These are phyloP conservation scores for Labeo catla DNA, from an alignment of 2,113 vertebrate species.

Conservation along the genomic window DNA sequence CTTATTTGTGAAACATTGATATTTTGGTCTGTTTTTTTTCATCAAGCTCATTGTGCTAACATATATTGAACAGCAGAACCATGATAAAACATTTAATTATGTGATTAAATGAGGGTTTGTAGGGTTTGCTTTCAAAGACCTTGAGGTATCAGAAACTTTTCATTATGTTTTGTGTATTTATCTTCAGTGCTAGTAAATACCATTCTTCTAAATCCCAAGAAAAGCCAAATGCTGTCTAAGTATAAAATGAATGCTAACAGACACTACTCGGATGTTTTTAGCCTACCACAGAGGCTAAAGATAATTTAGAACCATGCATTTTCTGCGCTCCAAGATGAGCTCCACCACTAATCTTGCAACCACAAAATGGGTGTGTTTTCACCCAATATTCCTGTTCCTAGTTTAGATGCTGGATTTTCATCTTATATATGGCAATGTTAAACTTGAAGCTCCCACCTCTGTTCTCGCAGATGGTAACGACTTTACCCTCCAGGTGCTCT, in stretches of 20 bases:
- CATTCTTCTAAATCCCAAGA: conserved; percentile 41
- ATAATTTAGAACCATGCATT: conserved; percentile 66
- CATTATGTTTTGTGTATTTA: conserved; percentile 14
- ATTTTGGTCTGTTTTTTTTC: neutral
- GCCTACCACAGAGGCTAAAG: conserved; percentile 59
- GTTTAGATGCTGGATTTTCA: conserved; percentile 50
- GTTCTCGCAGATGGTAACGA: conserved; percentile 31
- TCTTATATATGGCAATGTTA: conserved; percentile 56
- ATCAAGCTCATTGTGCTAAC: neutral
- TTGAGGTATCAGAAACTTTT: neutral
- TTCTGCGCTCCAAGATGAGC: conserved; percentile 66
- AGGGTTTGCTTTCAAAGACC: neutral
- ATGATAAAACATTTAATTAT: neutral
- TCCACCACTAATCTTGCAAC: conserved; percentile 57
- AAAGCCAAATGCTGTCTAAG: conserved; percentile 59
- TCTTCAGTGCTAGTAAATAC: conserved; percentile 50
- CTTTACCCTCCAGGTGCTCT: conserved; percentile 53
- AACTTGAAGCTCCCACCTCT: conserved; percentile 50
- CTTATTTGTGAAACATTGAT: neutral
- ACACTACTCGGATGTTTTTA: conserved; percentile 61
- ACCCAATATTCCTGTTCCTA: conserved; percentile 71
- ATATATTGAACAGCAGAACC: neutral
- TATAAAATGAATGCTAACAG: conserved; percentile 50
- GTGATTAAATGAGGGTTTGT: neutral
- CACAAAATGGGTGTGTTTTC: conserved; percentile 75